Conservation (phyloP, 1,140 invertebrate genomes). For the Hyles euphorbiae region DNA sequence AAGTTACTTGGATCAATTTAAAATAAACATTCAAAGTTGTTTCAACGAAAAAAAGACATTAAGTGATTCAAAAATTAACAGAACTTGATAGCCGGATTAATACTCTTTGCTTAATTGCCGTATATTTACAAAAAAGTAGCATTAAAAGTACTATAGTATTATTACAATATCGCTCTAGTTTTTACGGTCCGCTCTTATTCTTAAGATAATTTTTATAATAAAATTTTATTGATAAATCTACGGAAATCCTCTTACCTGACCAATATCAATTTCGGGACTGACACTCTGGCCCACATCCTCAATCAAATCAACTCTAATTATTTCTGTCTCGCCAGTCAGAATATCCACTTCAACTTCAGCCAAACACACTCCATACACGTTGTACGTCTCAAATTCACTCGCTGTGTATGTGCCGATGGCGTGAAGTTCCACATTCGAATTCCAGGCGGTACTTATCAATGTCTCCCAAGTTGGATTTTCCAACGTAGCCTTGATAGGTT, state of each 20-base stretch:
- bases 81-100: too few species aligned
- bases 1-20: too few species aligned
- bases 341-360: conserved; percentile 84
- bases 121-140: too few species aligned
- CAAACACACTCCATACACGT: conserved; percentile 78
- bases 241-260: conserved; percentile 77
- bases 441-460: conserved; percentile 75
- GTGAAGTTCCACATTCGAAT: conserved; percentile 77
- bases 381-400: conserved; percentile 61
- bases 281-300: conserved; percentile 86
- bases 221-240: too few species aligned
- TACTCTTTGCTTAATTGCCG: too few species aligned
- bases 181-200: too few species aligned
- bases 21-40: too few species aligned
- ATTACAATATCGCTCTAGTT: too few species aligned
- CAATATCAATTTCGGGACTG: conserved; percentile 86
- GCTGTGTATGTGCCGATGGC: conserved; percentile 23
- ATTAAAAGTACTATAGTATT: too few species aligned
- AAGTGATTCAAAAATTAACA: not conserved
- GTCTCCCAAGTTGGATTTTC: conserved; percentile 77
- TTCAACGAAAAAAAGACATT: not conserved
- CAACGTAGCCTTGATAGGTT: conserved; percentile 76
- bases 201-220: too few species aligned
- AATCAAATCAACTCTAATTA: conserved; percentile 82
- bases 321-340: conserved; percentile 81